Percentiles rank a stretch among this genome's conserved stretches.
Conservation (phyloP, 2,113 vertebrate genomes). For the Ceratotherium simum region DNA sequence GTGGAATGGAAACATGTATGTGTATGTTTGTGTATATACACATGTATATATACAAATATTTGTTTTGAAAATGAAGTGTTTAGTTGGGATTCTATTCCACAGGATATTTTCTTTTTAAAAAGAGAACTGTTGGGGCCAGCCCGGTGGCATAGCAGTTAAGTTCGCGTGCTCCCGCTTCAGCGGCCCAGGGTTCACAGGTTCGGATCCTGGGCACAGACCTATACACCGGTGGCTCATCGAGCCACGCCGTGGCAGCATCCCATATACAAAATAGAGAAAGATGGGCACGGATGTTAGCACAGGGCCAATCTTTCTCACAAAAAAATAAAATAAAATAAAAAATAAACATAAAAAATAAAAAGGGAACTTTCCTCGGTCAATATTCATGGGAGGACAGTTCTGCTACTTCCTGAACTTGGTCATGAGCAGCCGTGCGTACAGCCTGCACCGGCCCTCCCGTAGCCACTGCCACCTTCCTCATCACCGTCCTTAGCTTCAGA, state of each 20-base stretch:
- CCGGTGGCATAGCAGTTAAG: no score
- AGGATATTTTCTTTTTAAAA: constrained; percentile 7
- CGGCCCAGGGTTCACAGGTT: no score
- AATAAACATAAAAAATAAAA: not conserved
- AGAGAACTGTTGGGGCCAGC: no score
- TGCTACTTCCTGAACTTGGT: not conserved
- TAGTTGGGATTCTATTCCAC: not conserved
- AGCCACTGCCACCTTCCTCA: not conserved
- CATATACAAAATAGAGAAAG: no score
- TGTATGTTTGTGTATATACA: no score
- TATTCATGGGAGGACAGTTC: not conserved
- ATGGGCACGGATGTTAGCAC: no score
- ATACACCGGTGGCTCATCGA: no score
- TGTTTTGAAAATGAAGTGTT: not conserved
- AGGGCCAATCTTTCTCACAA: no score
- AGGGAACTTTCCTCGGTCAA: not conserved
- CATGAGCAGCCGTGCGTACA: not conserved
- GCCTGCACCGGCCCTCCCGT: not conserved
- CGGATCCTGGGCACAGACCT: no score
- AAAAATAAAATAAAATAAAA: not conserved
- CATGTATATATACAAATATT: not conserved
- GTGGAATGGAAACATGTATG: not conserved
- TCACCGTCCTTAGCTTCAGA: not conserved
- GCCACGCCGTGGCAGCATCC: no score
- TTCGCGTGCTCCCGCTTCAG: no score